Evolutionary conservation across 2,888 invertebrate species (phyloP), one percentile per base, ranked within the genome.

Genomic region (Leptinotarsa peninsularis): DNA sequence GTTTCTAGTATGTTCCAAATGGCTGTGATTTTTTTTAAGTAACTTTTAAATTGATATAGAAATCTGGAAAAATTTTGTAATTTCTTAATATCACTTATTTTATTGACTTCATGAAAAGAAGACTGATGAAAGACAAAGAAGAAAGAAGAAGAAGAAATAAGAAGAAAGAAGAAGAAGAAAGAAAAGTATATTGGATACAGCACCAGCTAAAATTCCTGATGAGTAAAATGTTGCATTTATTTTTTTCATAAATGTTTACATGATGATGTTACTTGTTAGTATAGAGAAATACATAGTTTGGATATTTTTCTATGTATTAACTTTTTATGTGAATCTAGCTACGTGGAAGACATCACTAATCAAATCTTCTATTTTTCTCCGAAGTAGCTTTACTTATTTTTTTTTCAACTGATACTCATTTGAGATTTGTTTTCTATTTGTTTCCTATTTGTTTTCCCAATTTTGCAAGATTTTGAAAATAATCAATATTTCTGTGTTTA

Each of bases 331-430:
- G 60, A 75, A 72, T 72, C 75, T 75, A 72, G 66, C 75, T 75
- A 75, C 72, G 75, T 75, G 75, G 75, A 75, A 68, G 72, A 75
- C 75, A 75, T 75, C 75, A 75, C 66, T 49, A 23, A 63, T 71
- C 60, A 63, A 58, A 60, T 17, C 18, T 56, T 69, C 33, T 33
- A 56, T 56, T 67, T 69, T 33, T 43, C 43, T 43, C 56, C 60
- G 49, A 49, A 67, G 43, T 66, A 49, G 49, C 56, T 66, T 17
- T 52, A 43, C 49, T 71, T 67, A 63, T 50, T 18, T 50, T 3
- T 74, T n/a, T 70, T 58, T 23, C 49, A 52, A 63, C 18, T 69
- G 15, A 67, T 68, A 56, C 17, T 67, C 56, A 66, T 49, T 71
- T 52, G 52, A 52, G n/a, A 33, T 23, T 71, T 63, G 14, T 52